Percentiles rank a stretch among this genome's conserved stretches.
These are phyloP conservation scores for Wasmannia auropunctata DNA, from an alignment of 1,140 invertebrate genomes.

Conservation along the genomic window DNA sequence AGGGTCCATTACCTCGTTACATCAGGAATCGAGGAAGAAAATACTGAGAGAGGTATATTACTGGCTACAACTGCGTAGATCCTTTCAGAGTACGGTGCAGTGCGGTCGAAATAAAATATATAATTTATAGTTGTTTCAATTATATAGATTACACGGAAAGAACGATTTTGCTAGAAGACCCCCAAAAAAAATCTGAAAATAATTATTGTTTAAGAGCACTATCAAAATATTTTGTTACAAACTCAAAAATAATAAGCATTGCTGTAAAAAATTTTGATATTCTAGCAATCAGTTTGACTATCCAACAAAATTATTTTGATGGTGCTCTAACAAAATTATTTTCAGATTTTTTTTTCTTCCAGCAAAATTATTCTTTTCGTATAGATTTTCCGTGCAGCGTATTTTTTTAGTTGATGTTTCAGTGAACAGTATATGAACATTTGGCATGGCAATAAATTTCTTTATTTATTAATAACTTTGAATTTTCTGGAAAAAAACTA, in stretches of 20 bases:
- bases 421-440: neutral
- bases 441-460: neutral
- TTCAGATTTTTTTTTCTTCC: too few species aligned
- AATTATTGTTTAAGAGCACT: too few species aligned
- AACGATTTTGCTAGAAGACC: too few species aligned
- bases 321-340: too few species aligned
- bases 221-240: too few species aligned
- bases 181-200: too few species aligned
- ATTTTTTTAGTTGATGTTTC: constrained; percentile 4
- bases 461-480: neutral
- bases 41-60: constrained; percentile 9
- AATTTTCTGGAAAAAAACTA: neutral
- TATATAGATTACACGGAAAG: too few species aligned
- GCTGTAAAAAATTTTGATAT: too few species aligned
- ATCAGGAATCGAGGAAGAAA: constrained; percentile 22
- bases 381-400: neutral
- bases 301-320: too few species aligned
- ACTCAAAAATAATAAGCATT: too few species aligned
- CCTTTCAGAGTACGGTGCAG: neutral
- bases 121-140: neutral
- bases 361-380: too few species aligned
- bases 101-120: neutral
- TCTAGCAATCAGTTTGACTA: too few species aligned
- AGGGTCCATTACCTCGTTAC: constrained; percentile 40
- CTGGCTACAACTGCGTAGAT: neutral